These are phyloP conservation scores for Sylvia atricapilla DNA, from an alignment of 2,113 vertebrate species.

Conservation along the genomic window DNA sequence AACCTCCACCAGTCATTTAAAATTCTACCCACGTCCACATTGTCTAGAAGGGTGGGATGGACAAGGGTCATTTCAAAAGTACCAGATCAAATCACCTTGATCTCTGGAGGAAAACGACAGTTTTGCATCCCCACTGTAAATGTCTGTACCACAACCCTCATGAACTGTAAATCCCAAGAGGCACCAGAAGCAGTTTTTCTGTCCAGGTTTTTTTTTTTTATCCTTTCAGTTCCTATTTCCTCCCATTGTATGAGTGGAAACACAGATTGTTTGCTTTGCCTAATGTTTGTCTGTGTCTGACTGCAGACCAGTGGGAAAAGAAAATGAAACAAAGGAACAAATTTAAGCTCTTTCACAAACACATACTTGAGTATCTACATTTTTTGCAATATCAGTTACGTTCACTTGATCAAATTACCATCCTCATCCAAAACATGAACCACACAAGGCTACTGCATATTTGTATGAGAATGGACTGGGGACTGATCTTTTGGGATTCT, in stretches of 20 bases:
- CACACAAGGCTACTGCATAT: background rate
- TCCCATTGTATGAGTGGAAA: conserved; percentile 52
- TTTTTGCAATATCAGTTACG: background rate
- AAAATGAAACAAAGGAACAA: conserved; percentile 44
- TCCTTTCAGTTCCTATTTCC: conserved; percentile 44
- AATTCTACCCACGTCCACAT: background rate
- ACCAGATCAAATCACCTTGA: background rate
- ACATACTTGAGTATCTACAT: background rate
- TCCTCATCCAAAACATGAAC: background rate
- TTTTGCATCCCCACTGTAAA: background rate
- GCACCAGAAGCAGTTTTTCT: conserved; percentile 12
- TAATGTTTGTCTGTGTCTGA: conserved; percentile 19
- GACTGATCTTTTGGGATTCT: background rate
- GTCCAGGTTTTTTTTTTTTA: background rate
- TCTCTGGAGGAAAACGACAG: background rate
- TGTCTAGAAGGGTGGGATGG: background rate
- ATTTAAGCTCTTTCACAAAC: background rate
- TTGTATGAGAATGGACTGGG: background rate
- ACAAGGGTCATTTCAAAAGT: background rate
- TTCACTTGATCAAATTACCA: background rate
- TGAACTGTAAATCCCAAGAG: conserved; percentile 26
- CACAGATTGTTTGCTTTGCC: conserved; percentile 15
- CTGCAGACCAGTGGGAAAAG: background rate
- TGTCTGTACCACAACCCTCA: background rate
- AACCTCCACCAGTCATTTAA: background rate